Conservation (phyloP, 2,888 invertebrate genomes). For the Orchesella flavescens region DNA sequence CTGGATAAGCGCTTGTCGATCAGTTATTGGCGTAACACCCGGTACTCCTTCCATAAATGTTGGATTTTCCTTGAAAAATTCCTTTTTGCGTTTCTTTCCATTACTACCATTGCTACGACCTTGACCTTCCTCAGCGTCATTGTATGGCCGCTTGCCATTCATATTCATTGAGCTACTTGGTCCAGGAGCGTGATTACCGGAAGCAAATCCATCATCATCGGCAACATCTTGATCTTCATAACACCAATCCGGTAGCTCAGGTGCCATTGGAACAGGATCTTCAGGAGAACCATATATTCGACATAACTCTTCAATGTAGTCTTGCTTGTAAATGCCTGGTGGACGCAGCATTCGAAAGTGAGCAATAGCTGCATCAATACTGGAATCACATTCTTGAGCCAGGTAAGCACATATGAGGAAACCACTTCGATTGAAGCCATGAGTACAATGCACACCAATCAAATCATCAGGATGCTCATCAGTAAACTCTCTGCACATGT, state of each 20-base stretch:
- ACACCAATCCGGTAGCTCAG: slow-evolving; percentile 91
- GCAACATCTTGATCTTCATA: slow-evolving; percentile 78
- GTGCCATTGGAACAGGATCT: slow-evolving; percentile 81
- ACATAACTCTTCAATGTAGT: slow-evolving; percentile 92
- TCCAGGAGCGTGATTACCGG: slow-evolving; percentile 56
- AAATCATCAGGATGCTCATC: slow-evolving; percentile 84
- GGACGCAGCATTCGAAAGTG: slow-evolving; percentile 85
- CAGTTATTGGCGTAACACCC: slow-evolving; percentile 83
- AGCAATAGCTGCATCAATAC: slow-evolving; percentile 87
- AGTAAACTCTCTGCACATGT: slow-evolving; percentile 85
- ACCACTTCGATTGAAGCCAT: slow-evolving; percentile 98
- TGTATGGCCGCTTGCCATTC: slow-evolving; percentile 49
- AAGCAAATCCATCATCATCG: slow-evolving; percentile 74
- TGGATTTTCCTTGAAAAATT: slow-evolving; percentile 79
- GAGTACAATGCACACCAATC: slow-evolving; percentile 94
- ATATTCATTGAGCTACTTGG: slow-evolving; percentile 33
- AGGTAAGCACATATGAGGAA: slow-evolving; percentile 94
- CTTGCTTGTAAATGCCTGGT: slow-evolving; percentile 97
- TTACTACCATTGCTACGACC: slow-evolving; percentile 33
- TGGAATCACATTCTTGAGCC: slow-evolving; percentile 87
- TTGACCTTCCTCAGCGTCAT: slow-evolving; percentile 36
- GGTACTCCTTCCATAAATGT: slow-evolving; percentile 90
- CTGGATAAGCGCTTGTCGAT: slow-evolving; percentile 78
- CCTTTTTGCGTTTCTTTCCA: slow-evolving; percentile 75
- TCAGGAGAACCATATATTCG: slow-evolving; percentile 84